phyloP scores from a whole-genome alignment of 2,888 invertebrate genomes.

The Leptinotarsa tumamoca region DNA sequence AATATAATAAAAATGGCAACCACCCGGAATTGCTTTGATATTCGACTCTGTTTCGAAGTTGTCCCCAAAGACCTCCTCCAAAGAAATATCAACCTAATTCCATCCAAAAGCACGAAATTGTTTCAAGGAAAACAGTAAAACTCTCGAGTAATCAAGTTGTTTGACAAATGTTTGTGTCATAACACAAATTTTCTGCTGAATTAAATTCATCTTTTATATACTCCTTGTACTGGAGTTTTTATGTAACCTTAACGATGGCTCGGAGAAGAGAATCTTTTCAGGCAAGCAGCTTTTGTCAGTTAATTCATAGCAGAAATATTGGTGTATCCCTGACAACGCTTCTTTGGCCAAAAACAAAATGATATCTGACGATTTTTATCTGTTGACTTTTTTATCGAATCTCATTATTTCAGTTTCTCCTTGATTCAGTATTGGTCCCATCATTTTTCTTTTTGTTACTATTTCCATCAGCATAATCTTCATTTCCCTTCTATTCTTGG shows the following conservation, averaged over 20 bases:
- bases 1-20: constrained; percentile 6
- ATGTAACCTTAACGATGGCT: background rate
- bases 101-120: constrained; percentile 6
- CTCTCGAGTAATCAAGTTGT: constrained; percentile 17
- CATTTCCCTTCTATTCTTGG: too few relatives aligned
- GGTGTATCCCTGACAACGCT: too few relatives aligned
- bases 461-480: too few relatives aligned
- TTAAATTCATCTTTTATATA: constrained; percentile 30
- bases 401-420: too few relatives aligned
- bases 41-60: constrained; percentile 1
- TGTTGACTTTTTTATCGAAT: too few relatives aligned
- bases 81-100: constrained; percentile 25
- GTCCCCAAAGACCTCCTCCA: constrained; percentile 13
- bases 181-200: constrained; percentile 35
- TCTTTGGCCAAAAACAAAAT: too few relatives aligned
- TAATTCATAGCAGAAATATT: too few relatives aligned
- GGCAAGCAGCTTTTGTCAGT: too few relatives aligned
- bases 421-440: too few relatives aligned
- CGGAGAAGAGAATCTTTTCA: too few relatives aligned
- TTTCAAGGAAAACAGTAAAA: constrained; percentile 14
- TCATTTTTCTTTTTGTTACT: too few relatives aligned
- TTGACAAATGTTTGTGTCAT: constrained; percentile 24
- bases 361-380: too few relatives aligned
- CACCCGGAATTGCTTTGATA: background rate
- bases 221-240: background rate